These are phyloP conservation scores for Parnassius orleans DNA, from an alignment of 2,888 invertebrate genomes.

Conservation along the genomic window DNA sequence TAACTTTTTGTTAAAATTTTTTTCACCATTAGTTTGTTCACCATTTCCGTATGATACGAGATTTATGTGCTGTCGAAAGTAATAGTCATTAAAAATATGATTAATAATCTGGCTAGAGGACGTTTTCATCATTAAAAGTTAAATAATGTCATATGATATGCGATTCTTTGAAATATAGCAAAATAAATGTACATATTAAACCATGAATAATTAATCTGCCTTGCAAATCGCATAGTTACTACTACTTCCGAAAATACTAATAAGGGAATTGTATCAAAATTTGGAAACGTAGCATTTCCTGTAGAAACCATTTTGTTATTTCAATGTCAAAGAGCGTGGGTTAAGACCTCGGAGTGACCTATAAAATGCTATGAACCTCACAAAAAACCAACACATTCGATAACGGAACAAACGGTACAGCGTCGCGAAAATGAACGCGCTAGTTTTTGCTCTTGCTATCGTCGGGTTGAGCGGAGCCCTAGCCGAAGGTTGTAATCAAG, in stretches of 20 bases:
- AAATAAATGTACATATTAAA: neutral
- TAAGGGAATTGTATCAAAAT: slow-evolving; percentile 42
- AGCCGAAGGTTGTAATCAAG: slow-evolving; percentile 61
- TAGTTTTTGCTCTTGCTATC: slow-evolving; percentile 34
- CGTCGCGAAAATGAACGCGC: slow-evolving; percentile 46
- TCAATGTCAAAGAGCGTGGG: slow-evolving; percentile 58
- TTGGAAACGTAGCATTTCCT: slow-evolving; percentile 25
- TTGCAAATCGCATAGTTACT: slow-evolving; percentile 2
- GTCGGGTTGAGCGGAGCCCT: slow-evolving; percentile 43
- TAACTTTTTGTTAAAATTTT: no score
- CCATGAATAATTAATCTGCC: neutral
- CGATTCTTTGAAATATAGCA: no score
- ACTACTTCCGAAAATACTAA: slow-evolving; percentile 35
- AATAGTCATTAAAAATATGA: no score
- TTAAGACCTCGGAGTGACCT: slow-evolving; percentile 65
- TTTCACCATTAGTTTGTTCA: no score
- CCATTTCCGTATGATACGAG: no score
- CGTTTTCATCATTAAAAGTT: no score
- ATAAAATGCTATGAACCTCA: slow-evolving; percentile 60
- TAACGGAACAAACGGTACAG: slow-evolving; percentile 41
- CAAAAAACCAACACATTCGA: slow-evolving; percentile 48
- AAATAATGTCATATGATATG: no score
- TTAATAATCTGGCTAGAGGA: no score
- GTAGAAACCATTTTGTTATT: slow-evolving; percentile 10
- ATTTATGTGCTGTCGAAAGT: no score